A percentile compares a stretch with the other conserved stretches of the same genome.
phyloP scores from a whole-genome alignment of 2,888 invertebrate genomes.

The Blera fallax region DNA sequence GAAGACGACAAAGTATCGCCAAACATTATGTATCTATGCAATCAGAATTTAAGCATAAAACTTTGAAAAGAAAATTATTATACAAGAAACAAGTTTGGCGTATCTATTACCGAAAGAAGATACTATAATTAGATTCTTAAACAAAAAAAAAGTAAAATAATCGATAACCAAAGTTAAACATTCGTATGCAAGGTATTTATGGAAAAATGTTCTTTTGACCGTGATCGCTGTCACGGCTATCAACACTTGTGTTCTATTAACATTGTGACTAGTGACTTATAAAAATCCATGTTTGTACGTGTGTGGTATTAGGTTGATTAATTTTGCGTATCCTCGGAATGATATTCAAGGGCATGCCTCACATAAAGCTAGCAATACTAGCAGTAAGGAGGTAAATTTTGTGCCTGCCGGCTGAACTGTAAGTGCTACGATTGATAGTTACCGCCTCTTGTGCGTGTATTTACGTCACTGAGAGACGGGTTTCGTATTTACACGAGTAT shows the following conservation, averaged over 20 bases:
- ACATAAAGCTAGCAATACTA: not conserved
- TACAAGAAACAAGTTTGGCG: conserved; percentile 35
- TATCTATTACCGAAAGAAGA: conserved; percentile 4
- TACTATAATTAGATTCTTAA: conserved; percentile 45
- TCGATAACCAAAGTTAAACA: not conserved
- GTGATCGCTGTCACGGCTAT: conserved; percentile 52
- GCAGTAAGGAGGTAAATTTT: too few species aligned
- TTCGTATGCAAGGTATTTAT: conserved; percentile 2
- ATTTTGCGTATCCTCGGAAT: conserved; percentile 7
- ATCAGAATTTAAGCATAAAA: conserved; percentile 1
- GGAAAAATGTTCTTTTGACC: conserved; percentile 31
- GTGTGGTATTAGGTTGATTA: conserved; percentile 8
- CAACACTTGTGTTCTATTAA: conserved; percentile 40
- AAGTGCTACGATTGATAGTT: not conserved
- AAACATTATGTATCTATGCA: not conserved
- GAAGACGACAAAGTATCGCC: not conserved
- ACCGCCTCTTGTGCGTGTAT: not conserved
- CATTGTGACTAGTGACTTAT: conserved; percentile 35
- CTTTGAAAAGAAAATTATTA: conserved; percentile 18
- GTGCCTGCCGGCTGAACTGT: not conserved
- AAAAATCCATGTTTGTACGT: not conserved
- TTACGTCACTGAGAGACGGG: not conserved
- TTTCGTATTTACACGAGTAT: not conserved
- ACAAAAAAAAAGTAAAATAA: not conserved
- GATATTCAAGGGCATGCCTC: conserved; percentile 7